Evolutionary conservation across 2,113 vertebrate species (phyloP), one percentile per base, ranked within the genome.

Genomic region (Psettodes erumei): DNA sequence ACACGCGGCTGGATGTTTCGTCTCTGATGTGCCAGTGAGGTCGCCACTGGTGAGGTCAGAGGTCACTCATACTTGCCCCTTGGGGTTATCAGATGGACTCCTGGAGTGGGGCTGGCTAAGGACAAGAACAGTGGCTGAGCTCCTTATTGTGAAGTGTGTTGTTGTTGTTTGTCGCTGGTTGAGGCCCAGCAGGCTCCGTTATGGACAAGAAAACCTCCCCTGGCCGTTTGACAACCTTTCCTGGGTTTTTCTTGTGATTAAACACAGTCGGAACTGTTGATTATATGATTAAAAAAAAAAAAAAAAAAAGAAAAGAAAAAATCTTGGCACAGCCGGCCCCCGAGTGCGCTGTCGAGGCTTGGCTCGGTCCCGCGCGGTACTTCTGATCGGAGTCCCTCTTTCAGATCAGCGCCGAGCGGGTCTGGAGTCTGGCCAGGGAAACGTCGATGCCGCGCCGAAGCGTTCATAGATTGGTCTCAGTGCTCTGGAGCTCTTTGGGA

Each of bases 371-470:
- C 50, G 53, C 25, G 25, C 37, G 19, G 6, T 62, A 51, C 79
- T 86, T n/a, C 71, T 71, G 27, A 45, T 58, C 35, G 1, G 16
- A 77, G 69, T 79, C 56, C 58, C 73, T n/a, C n/a, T 67, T 73
- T 78, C 75, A 51, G 68, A 67, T 83, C 32, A 25, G 60, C 40
- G 33, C n/a, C 18, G 64, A 38, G 66, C 10, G 11, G 42, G 5
- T 32, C 67, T 87, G 86, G 81, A 74, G 54, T n/a, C 21, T 54
- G 32, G 85, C 83, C 86, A 86, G 37, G n/a, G 61, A 66, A 25
- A 43, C 51, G 40, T 86, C 72, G 71, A 71, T 84, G 77, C 30
- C 28, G 51, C 75, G 62, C 65, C 58, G 59, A n/a, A 3, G 40
- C 48, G 51, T 21, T 71, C 62, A 80, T 77, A 66, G 82, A 80